These are phyloP conservation scores for Pterostichus niger DNA, from an alignment of 2,888 invertebrate species.

Conservation along the genomic window DNA sequence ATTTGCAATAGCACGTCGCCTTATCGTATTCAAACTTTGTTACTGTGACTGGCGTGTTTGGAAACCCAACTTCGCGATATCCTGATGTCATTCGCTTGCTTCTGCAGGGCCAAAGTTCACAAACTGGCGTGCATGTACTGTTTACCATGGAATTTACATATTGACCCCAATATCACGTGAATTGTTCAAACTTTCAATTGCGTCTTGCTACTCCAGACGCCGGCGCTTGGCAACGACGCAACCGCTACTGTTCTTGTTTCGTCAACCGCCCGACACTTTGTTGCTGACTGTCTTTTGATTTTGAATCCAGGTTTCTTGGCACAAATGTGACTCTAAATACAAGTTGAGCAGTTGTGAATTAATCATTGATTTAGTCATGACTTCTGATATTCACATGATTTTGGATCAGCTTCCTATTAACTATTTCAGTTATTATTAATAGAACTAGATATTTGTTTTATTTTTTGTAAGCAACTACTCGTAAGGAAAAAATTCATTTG, in stretches of 20 bases:
- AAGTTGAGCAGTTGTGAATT: no score
- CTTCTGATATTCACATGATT: no score
- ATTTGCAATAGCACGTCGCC: constrained; percentile 60
- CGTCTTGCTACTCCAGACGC: neutral
- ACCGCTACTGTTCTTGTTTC: constrained; percentile 16
- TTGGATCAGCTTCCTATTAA: no score
- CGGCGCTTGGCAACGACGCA: neutral
- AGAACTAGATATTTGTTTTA: no score
- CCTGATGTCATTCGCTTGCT: constrained; percentile 55
- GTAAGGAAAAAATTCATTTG: no score
- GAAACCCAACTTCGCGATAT: constrained; percentile 60
- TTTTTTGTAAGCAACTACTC: no score
- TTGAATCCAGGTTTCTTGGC: no score
- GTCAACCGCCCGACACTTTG: neutral
- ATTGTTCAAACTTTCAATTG: constrained; percentile 53
- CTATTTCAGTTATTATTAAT: no score
- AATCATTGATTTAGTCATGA: no score
- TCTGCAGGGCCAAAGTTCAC: constrained; percentile 44
- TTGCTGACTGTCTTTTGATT: no score
- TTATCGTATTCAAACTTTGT: constrained; percentile 66
- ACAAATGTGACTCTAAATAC: no score
- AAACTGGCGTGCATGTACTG: constrained; percentile 55
- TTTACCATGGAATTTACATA: constrained; percentile 65
- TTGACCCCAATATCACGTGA: constrained; percentile 64
- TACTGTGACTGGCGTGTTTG: constrained; percentile 65